Percentiles rank a stretch among this genome's conserved stretches.
Conservation (phyloP, 1,140 invertebrate genomes). For the Carposina sasakii region DNA sequence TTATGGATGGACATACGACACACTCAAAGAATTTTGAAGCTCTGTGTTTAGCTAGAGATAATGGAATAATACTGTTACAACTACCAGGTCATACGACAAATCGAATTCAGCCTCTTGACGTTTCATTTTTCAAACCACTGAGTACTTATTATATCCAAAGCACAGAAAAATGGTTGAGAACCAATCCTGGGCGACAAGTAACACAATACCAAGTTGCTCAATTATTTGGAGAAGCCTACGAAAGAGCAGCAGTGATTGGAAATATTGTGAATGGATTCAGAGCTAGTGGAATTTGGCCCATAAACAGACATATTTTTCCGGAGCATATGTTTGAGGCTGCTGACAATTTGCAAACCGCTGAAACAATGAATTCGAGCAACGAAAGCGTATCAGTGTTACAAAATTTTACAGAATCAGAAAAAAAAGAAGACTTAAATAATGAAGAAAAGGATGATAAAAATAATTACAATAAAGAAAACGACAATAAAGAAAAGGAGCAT, state of each 20-base stretch:
- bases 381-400: conserved; percentile 3
- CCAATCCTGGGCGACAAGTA: conserved; percentile 26
- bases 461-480: too few relatives aligned
- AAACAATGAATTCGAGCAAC: conserved; percentile 1
- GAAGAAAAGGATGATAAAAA: too few relatives aligned
- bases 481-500: too few relatives aligned
- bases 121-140: conserved; percentile 35
- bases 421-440: too few relatives aligned
- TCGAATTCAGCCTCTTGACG: conserved; percentile 47
- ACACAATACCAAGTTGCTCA: conserved; percentile 26
- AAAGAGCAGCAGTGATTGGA: conserved; percentile 17
- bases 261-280: conserved; percentile 13
- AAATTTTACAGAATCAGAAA: conserved; percentile 4
- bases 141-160: conserved; percentile 30
- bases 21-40: conserved; percentile 36
- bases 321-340: conserved; percentile 13
- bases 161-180: conserved; percentile 28
- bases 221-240: conserved; percentile 27
- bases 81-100: conserved; percentile 37
- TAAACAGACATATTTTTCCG: neutral
- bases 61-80: conserved; percentile 11
- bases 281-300: conserved; percentile 14
- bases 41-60: conserved; percentile 26
- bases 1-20: conserved; percentile 37
- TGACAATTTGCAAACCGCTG: neutral